These are phyloP conservation scores for Holacanthus passer DNA, from an alignment of 2,113 vertebrate species.

Conservation along the genomic window DNA sequence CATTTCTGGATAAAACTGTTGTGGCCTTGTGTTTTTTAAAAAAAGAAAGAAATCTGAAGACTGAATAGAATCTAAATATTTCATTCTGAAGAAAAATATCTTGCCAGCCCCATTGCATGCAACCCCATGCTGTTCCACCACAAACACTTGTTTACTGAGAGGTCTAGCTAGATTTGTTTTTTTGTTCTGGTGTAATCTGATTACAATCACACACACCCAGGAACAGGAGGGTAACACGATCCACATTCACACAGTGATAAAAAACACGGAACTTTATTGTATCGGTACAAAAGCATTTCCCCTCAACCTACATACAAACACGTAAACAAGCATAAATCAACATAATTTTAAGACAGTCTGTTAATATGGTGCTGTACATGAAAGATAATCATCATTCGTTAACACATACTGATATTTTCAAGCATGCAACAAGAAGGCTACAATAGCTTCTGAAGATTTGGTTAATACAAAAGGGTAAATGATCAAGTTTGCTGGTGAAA, in stretches of 20 bases:
- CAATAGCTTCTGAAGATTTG: not conserved
- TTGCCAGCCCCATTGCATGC: too few species aligned
- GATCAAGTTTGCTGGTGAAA: not conserved
- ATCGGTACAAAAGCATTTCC: constrained; percentile 62
- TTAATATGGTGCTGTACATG: constrained; percentile 31
- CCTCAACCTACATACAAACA: constrained; percentile 38
- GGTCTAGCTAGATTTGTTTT: not conserved
- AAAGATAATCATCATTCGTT: not conserved
- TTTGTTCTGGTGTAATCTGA: constrained; percentile 32
- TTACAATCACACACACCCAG: not conserved
- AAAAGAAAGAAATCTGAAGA: not conserved
- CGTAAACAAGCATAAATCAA: not conserved
- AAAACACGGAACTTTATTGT: constrained; percentile 77
- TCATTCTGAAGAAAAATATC: not conserved
- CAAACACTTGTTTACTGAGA: not conserved
- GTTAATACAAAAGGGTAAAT: not conserved
- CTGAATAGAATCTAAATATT: not conserved
- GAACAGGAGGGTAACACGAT: constrained; percentile 39
- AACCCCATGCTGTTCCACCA: not conserved
- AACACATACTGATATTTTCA: constrained; percentile 14
- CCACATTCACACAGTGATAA: constrained; percentile 36
- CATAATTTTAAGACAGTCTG: not conserved
- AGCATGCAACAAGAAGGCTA: not conserved
- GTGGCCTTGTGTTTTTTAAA: not conserved
- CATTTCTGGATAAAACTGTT: not conserved